These are phyloP conservation scores for Drosophila pseudoananassae DNA, from an alignment of 1,140 invertebrate species.

Conservation along the genomic window DNA sequence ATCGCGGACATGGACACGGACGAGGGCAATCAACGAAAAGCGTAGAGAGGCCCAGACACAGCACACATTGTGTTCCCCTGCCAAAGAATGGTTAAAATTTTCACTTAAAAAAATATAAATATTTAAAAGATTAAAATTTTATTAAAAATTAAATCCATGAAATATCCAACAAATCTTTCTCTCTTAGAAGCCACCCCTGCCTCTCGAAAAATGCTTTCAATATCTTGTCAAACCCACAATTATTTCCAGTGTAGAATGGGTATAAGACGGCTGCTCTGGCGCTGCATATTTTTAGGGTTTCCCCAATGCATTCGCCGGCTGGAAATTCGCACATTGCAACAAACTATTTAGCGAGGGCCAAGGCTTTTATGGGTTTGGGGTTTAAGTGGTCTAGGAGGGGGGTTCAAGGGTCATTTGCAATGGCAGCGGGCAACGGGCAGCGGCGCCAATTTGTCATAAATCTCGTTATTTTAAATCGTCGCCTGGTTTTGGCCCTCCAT, in stretches of 20 bases:
- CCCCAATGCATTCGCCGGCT: constrained; percentile 6
- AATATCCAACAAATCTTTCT: too few species aligned
- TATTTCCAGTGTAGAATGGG: neutral
- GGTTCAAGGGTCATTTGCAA: neutral
- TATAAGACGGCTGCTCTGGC: neutral
- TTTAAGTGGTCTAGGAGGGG: neutral
- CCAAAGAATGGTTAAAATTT: neutral
- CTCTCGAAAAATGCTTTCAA: too few species aligned
- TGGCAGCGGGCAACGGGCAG: neutral
- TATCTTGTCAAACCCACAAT: too few species aligned
- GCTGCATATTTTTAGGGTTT: constrained; percentile 76
- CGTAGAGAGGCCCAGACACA: constrained; percentile 31
- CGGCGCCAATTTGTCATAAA: constrained; percentile 79
- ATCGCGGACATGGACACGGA: constrained; percentile 19
- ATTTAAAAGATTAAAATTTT: too few species aligned
- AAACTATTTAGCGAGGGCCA: constrained; percentile 65
- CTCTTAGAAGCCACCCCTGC: too few species aligned
- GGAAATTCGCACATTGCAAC: constrained; percentile 41
- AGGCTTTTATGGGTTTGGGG: neutral
- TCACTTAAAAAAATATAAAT: neutral
- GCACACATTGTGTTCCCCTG: constrained; percentile 13
- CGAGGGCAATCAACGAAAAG: constrained; percentile 56
- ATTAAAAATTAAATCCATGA: too few species aligned
- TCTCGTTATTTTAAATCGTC: constrained; percentile 79
- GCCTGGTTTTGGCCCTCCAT: constrained; percentile 19